Base-by-base conservation (phyloP, 2,888 invertebrate species). In the Chrysolina oricalcia region DNA sequence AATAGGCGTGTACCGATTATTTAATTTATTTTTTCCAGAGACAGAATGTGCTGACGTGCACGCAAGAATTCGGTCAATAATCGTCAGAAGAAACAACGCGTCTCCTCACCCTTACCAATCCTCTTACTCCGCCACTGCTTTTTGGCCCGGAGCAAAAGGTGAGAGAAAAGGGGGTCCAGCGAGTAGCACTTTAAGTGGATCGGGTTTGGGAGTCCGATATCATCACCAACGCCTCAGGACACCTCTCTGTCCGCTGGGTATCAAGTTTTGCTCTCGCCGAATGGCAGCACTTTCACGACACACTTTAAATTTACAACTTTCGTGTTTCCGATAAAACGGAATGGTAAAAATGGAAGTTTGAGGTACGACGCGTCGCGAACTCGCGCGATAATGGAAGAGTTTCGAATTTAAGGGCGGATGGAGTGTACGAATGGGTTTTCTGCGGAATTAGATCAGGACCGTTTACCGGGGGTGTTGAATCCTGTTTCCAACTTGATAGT, bases 181-280 rank as follows among this genome's bases (percentile, higher is more conserved):
- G 59, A 59, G 59, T 59, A 59, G 59, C 59, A 59, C 59, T 59
- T 59, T 35, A 59, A 59, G 27, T 23, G 59, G 59, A 59, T 59
- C 59, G 59, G 23, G 59, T 59, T 35, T 59, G 59, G 59, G 59
- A 35, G 59, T 59, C 59, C 59, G 59, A 59, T 59, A 59, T 27
- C 27, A 59, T 59, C 59, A 59, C 59, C 35, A 72, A 70, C 65
- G 83, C 85, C 83, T 75, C 78, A 74, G 85, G 85, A 80, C 80
- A 81, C 74, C 74, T 73, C 71, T 78, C 82, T 80, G 82, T 83
- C 80, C 82, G 75, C 81, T 80, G 81, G 83, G 83, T 84, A 82
- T 79, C 80, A 83, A 84, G 82, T 83, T 84, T 81, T 81, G 81
- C 74, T 78, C 81, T 82, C 77, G 75, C 78, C 68, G 77, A 82